Evolutionary conservation across 2,888 invertebrate species (phyloP).

Genomic region (Agonopterix arenella): DNA sequence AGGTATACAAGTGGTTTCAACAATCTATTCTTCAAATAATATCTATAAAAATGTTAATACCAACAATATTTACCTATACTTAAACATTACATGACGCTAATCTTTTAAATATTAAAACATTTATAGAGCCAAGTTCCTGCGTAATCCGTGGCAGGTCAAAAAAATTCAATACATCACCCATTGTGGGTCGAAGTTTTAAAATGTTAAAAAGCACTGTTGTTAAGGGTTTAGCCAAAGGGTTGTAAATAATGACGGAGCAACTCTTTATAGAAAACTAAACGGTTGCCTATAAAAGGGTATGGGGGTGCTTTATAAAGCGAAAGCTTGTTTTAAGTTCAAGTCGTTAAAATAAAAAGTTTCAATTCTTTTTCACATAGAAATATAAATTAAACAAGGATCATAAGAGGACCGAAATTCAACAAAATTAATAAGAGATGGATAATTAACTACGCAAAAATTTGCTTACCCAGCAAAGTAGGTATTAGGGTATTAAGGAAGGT

Average conservation of each 20-base stretch:
- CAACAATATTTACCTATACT: conserved; percentile 51
- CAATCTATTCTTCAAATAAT: conserved; percentile 41
- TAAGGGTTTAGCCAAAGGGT: conserved; percentile 67
- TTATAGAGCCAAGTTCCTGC: conserved; percentile 45
- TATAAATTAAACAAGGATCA: no score
- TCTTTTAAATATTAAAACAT: conserved; percentile 76
- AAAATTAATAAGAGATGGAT: no score
- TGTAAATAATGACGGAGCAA: conserved; percentile 74
- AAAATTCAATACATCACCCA: conserved; percentile 59
- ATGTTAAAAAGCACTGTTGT: conserved; percentile 75
- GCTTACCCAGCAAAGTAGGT: no score
- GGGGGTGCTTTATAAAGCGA: not conserved
- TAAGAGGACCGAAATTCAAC: no score
- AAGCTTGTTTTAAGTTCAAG: no score
- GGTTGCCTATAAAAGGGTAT: conserved; percentile 30
- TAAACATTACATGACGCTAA: conserved; percentile 63
- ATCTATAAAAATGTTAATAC: conserved; percentile 37
- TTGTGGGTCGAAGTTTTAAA: conserved; percentile 66
- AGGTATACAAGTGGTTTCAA: not conserved
- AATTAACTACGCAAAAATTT: no score
- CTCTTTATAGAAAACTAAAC: conserved; percentile 67
- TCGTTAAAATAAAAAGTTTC: no score
- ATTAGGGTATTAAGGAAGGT: no score
- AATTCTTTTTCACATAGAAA: no score
- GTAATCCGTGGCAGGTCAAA: conserved; percentile 50